Percentiles rank a stretch among this genome's conserved stretches.
phyloP scores from a whole-genome alignment of 2,888 invertebrate genomes.

The Neoscelio sp. region DNA sequence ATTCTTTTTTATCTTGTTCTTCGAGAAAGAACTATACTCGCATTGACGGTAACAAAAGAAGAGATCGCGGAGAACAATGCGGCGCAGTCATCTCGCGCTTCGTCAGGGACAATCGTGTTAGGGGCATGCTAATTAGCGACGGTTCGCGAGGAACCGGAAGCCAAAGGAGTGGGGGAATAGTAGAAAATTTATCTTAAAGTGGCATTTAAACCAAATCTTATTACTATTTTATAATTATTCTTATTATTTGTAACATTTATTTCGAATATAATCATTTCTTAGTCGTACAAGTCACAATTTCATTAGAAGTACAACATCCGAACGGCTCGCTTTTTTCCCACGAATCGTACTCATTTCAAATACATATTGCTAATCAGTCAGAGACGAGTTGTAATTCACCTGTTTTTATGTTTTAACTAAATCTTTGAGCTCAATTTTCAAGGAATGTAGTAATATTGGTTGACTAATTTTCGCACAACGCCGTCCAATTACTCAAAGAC shows the following conservation, averaged over 20 bases:
- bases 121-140: constrained; percentile 73
- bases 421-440: constrained; percentile 42
- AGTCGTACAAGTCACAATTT: constrained; percentile 30
- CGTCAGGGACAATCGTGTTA: constrained; percentile 64
- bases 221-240: no score
- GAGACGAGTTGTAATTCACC: constrained; percentile 36
- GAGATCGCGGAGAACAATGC: constrained; percentile 46
- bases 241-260: constrained; percentile 39
- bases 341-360: background rate
- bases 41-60: constrained; percentile 14
- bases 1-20: background rate
- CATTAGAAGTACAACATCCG: constrained; percentile 3
- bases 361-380: background rate
- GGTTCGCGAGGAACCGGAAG: constrained; percentile 66
- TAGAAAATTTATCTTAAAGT: no score
- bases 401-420: constrained; percentile 23
- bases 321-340: constrained; percentile 1
- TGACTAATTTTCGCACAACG: constrained; percentile 59
- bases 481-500: constrained; percentile 58
- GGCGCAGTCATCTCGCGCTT: constrained; percentile 70
- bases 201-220: no score
- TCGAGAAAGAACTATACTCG: constrained; percentile 7
- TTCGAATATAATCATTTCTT: constrained; percentile 33
- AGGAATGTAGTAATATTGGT: constrained; percentile 50
- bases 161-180: constrained; percentile 33